Base-by-base conservation (phyloP, 2,113 vertebrate species). In the Ginglymostoma cirratum region DNA sequence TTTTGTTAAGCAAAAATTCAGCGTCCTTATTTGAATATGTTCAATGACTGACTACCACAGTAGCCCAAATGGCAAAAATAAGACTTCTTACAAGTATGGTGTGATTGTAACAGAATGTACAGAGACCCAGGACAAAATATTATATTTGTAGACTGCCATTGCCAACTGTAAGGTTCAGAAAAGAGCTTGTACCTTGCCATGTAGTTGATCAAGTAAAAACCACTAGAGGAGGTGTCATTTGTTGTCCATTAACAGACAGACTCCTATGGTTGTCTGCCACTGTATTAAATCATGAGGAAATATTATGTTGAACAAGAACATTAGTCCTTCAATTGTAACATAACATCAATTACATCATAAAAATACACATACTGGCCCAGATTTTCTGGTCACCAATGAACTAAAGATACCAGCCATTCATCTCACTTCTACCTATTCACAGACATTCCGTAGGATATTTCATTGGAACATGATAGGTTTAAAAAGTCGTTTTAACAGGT, bases 41-140 rank as follows among this genome's bases (percentile, higher is more conserved):
- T 55, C 52, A 55, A 7, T 55, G 52, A 55, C 52, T 55, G 52
- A 55, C 52, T 55, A 55, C 52, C 52, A 55, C 2, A 3, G 52
- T 55, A 55, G 52, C 0, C 0, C 1, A 55, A 55, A 55, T 55
- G 52, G 3, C 7, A 55, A 55, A 55, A 55, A 55, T 55, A 55
- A 55, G 3, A 55, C 4, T 55, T 55, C 52, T 55, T 55, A 30
- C 38, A 38, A 92, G 55, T 5, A 92, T 66, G 55, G 34, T n/a
- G 34, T 92, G 65, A 92, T 92, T 2, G 34, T 66, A 66, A 92
- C 61, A 66, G 89, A 92, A 92, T 38, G 89, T 92, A 66, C 89
- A 66, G 55, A 92, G n/a, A 34, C 30, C 61, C 34, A 92, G 17
- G 55, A 92, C 55, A n/a, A n/a, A 17, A 61, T 92, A 19, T 34